A percentile compares a stretch with the other conserved stretches of the same genome.
phyloP scores from a whole-genome alignment of 2,797 vertebrate genomes.

The Otolemur crassicaudatus region DNA sequence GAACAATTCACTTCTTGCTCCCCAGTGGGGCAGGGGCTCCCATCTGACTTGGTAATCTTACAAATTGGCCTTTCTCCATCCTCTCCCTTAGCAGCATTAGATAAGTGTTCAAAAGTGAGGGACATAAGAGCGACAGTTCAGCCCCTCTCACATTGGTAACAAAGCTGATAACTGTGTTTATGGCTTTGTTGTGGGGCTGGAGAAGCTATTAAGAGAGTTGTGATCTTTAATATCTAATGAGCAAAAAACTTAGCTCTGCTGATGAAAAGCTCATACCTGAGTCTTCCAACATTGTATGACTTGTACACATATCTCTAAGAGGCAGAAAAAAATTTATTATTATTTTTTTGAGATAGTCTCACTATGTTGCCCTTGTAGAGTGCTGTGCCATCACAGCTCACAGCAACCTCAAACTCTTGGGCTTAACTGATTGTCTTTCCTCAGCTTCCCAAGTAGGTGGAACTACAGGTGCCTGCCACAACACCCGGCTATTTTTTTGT shows the following conservation, averaged over 20 bases:
- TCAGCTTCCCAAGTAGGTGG: no score
- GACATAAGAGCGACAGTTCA: not conserved
- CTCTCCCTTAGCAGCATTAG: not conserved
- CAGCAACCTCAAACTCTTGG: no score
- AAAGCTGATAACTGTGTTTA: not conserved
- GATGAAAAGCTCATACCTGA: slow-evolving; percentile 39
- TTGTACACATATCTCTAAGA: slow-evolving; percentile 39
- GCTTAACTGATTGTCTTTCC: no score
- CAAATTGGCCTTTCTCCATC: not conserved
- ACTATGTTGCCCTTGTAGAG: no score
- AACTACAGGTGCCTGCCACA: no score
- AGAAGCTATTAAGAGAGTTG: slow-evolving; percentile 61
- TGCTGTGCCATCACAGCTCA: no score
- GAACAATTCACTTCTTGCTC: not conserved
- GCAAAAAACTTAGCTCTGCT: slow-evolving; percentile 34
- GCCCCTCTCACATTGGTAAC: not conserved
- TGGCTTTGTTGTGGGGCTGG: slow-evolving; percentile 49
- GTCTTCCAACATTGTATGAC: slow-evolving; percentile 45
- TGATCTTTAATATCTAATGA: slow-evolving; percentile 68
- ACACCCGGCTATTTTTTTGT: no score
- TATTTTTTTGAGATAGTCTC: no score
- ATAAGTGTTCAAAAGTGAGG: slow-evolving; percentile 15
- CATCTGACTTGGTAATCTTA: not conserved
- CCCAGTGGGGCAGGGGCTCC: not conserved
- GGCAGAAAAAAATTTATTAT: not conserved